Percentiles rank a stretch among this genome's conserved stretches.
Evolutionary conservation across 2,888 invertebrate genomes (phyloP).

Genomic region (Metacarcinus magister): DNA sequence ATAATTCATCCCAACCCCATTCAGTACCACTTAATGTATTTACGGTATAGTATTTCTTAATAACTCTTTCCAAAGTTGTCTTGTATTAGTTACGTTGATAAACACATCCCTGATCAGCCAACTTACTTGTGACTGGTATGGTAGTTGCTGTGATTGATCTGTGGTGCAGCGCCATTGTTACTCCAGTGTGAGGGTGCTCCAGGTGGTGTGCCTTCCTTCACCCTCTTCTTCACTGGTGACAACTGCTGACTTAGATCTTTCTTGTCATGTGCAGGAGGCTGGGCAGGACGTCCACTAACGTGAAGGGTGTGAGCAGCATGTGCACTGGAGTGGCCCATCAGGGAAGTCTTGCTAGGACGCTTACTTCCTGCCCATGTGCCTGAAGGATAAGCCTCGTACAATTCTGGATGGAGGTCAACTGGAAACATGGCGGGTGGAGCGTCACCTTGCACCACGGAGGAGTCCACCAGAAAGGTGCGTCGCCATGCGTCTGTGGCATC

Average conservation of each 20-base stretch:
- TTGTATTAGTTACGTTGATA: too few relatives aligned
- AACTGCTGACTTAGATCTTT: conserved; percentile 87
- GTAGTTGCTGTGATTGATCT: conserved; percentile 76
- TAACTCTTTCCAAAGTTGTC: too few relatives aligned
- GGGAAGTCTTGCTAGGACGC: conserved; percentile 85
- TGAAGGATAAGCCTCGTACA: conserved; percentile 78
- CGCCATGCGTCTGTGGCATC: conserved; percentile 87
- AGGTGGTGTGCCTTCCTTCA: conserved; percentile 91
- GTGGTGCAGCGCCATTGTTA: conserved; percentile 60
- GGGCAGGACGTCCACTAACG: conserved; percentile 71
- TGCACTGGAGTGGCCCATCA: conserved; percentile 72
- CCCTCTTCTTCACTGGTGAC: conserved; percentile 98
- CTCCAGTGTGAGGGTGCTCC: conserved; percentile 76
- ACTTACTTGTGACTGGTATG: conserved; percentile 81
- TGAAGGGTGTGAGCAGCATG: conserved; percentile 75
- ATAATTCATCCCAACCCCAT: too few relatives aligned
- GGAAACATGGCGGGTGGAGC: conserved; percentile 83
- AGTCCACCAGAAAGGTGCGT: conserved; percentile 91
- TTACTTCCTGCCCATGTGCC: conserved; percentile 88
- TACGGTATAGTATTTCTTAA: too few relatives aligned
- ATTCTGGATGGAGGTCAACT: conserved; percentile 77
- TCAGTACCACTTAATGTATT: too few relatives aligned
- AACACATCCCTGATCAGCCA: too few relatives aligned
- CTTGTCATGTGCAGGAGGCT: conserved; percentile 79
- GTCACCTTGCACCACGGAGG: conserved; percentile 89